Evolutionary conservation across 2,797 vertebrate species (phyloP), one percentile per base, ranked within the genome.

Genomic region (Ctenopoma kingsleyae): DNA sequence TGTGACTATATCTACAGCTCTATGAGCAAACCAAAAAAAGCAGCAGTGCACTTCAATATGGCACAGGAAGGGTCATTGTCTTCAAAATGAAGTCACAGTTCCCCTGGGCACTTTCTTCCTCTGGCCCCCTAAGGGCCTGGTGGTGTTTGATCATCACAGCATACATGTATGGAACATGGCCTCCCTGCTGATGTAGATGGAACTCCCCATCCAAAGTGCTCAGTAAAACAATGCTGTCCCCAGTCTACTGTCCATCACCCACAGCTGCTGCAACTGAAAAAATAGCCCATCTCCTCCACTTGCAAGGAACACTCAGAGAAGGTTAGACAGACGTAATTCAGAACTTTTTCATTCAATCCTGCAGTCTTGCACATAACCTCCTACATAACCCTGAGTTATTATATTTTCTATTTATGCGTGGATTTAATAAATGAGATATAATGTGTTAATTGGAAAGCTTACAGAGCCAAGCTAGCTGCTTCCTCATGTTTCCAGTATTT

Each of bases 131-230:
- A 27, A 40, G 51, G 65, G 56, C 19, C 62, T 16, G 3, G 25
- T 48, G 32, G 25, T 41, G 44, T 68, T 71, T 73, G 74, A 74
- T 80, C 66, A 47, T 64, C 22, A 22, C 46, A 53, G 22, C 60
- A 67, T 71, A 78, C 30, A 32, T 8, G 30, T 32, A 48, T 74
- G 41, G 25, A 78, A 65, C 25, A 50, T n/a, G 50, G 38, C 51
- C 49, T 72, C 67, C 53, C 32, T 65, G 48, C 44, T 61, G 64
- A 61, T 57, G 16, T 52, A 27, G 46, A 19, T 67, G 57, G 50
- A 61, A 22, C 47, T 60, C 35, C 13, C 2, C 35, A 53, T 44
- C 22, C 11, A 44, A 48, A 35, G 27, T 22, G 52, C 32, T 57
- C 20, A 20, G 64, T 17, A 8, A 19, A 27, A 41, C n/a, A 67